A percentile compares a stretch with the other conserved stretches of the same genome.
Evolutionary conservation across 2,888 invertebrate genomes (phyloP).

Genomic region (Tipula confusa): DNA sequence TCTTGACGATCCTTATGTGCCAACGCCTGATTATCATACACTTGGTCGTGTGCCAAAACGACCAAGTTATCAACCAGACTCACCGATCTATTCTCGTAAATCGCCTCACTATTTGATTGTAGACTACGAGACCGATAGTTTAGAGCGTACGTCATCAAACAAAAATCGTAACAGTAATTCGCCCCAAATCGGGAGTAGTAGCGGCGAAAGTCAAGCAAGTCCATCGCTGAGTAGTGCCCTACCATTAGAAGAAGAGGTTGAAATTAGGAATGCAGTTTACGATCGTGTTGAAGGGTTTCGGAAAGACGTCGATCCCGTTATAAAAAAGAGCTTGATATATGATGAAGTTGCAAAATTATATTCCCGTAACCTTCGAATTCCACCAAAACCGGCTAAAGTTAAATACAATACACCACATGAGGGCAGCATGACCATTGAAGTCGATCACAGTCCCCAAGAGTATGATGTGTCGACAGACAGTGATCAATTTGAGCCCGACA

Average conservation of each 20-base stretch:
- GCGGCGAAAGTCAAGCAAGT: conserved; percentile 66
- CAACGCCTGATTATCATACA: conserved; percentile 50
- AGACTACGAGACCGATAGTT: conserved; percentile 70
- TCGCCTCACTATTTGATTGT: conserved; percentile 51
- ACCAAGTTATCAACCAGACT: conserved; percentile 48
- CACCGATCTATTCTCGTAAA: conserved; percentile 48
- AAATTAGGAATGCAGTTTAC: conserved; percentile 71
- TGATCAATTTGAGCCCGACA: conserved; percentile 80
- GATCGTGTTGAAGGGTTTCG: conserved; percentile 47
- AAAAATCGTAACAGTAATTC: conserved; percentile 50
- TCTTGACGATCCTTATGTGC: conserved; percentile 48
- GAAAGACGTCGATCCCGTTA: conserved; percentile 43
- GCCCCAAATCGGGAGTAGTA: conserved; percentile 56
- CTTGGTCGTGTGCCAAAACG: conserved; percentile 44
- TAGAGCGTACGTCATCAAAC: conserved; percentile 58
- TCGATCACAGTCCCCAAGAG: conserved; percentile 69
- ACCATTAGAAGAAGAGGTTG: conserved; percentile 75
- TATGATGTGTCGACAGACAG: conserved; percentile 63
- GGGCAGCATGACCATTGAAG: conserved; percentile 78
- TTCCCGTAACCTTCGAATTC: conserved; percentile 31
- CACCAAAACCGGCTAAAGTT: conserved; percentile 50
- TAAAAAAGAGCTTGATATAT: not conserved
- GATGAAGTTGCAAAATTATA: not conserved
- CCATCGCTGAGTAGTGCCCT: conserved; percentile 69
- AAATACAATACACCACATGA: conserved; percentile 60